Evolutionary conservation across 2,888 invertebrate genomes (phyloP), one percentile per base, ranked within the genome.

Genomic region (Torymus tubicola): DNA sequence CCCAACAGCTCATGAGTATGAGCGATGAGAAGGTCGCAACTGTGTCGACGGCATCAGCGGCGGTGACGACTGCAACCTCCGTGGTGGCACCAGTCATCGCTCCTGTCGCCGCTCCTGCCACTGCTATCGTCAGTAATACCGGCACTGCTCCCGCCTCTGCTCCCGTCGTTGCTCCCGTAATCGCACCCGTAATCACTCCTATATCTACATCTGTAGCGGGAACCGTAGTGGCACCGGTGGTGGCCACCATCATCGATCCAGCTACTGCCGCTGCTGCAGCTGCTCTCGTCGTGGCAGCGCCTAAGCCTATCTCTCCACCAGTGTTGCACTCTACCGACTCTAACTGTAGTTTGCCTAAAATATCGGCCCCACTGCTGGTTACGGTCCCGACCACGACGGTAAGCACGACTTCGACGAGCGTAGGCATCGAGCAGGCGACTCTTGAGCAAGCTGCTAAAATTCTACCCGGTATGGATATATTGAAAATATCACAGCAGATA

Each of bases 1-100:
- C 90, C 0, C 86, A 89, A 18, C 85, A 88, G 61, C 78, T 88
- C 11, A 88, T 89, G 87, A 86, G 85, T 55, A 87, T 89, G 88
- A 83, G 81, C 14, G 84, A 85, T 0, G 69, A 71, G 0, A 74
- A 69, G 21, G 50, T 73, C 3, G 1, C 10, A 4, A 2, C 50
- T 0, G 18, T 65, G 0, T 8, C 71, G 14, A 1, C 60, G 2
- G 2, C 50, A 1, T 8, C 69, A 0, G 8, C 71, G 14, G 2
- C 60, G 2, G 52, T 21, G 1, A 70, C 74, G 50, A 79, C 80
- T 42, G 42, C 8, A 42, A 42, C 42, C 42, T 42, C 42, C 8
- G 42, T 42, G 42, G 42, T 42, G 5, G 24, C 55, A 4, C 14
- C 50, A 1, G 16, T 61, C 12, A 50, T 2, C 16, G 18, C 53